Evolutionary conservation across 2,888 invertebrate genomes (phyloP).

Genomic region (Myopa tessellatipennis): DNA sequence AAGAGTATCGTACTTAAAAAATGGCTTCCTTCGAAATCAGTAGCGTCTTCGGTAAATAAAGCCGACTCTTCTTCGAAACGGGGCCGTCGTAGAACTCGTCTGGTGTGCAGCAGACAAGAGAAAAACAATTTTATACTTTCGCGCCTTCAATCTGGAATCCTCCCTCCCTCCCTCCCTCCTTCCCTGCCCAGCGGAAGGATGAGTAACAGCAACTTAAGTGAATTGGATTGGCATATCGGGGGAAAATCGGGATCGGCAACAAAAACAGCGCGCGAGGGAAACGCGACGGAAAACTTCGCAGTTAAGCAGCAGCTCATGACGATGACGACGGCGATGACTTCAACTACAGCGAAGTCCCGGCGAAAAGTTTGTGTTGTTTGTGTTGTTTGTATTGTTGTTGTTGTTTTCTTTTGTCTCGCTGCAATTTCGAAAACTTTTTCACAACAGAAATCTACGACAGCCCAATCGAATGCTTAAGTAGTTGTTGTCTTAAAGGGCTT

Average conservation of each 20-base stretch:
- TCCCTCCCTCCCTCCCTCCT: neutral
- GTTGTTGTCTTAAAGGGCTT: constrained; percentile 57
- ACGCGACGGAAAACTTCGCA: constrained; percentile 13
- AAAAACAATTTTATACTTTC: constrained; percentile 20
- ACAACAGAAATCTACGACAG: constrained; percentile 43
- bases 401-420: constrained; percentile 13
- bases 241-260: neutral
- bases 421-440: constrained; percentile 23
- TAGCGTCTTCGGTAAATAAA: constrained; percentile 13
- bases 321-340: neutral
- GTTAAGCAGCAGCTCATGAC: constrained; percentile 1
- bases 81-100: neutral
- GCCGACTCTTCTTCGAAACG: neutral
- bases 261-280: constrained; percentile 14
- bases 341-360: constrained; percentile 15
- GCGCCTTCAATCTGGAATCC: constrained; percentile 5
- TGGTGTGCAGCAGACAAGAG: neutral
- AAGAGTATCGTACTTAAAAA: neutral
- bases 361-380: constrained; percentile 19
- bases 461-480: constrained; percentile 64
- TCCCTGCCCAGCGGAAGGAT: neutral
- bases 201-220: constrained; percentile 34
- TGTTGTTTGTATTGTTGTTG: neutral
- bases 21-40: neutral
- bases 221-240: constrained; percentile 36